Evolutionary conservation across 2,797 vertebrate species (phyloP).

Genomic region (Amblyopsis hoosieri): DNA sequence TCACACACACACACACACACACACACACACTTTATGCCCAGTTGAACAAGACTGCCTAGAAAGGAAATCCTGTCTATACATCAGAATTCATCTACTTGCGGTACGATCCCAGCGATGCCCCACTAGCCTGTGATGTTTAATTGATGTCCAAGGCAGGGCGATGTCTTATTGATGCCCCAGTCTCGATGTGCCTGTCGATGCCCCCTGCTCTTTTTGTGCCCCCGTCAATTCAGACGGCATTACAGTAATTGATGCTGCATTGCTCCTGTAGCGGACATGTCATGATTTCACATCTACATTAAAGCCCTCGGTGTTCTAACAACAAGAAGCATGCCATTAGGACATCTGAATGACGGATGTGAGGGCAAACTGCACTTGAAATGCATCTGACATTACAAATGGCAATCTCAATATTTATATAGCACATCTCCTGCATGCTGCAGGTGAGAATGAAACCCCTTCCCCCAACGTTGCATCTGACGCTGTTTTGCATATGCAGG

Average conservation of each 20-base stretch:
- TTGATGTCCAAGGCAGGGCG: constrained; percentile 43
- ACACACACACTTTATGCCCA: constrained; percentile 50
- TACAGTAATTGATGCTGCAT: neutral
- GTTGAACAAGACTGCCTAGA: constrained; percentile 45
- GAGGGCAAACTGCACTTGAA: constrained; percentile 41
- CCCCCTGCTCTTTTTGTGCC: constrained; percentile 14
- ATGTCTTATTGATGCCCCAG: constrained; percentile 36
- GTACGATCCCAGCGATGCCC: constrained; percentile 26
- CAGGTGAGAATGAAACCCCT: constrained; percentile 46
- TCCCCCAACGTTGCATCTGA: constrained; percentile 54
- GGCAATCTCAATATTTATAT: constrained; percentile 47
- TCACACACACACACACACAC: constrained; percentile 11
- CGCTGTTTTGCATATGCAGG: constrained; percentile 43
- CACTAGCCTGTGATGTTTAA: constrained; percentile 57
- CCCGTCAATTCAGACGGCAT: neutral
- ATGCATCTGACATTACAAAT: constrained; percentile 32
- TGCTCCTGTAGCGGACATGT: neutral
- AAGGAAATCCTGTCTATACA: constrained; percentile 22
- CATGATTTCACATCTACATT: no score
- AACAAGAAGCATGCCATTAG: no score
- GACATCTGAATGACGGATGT: no score
- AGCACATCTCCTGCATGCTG: constrained; percentile 44
- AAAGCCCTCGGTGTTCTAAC: no score
- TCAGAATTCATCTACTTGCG: constrained; percentile 12
- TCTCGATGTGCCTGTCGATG: neutral